A percentile compares a stretch with the other conserved stretches of the same genome.
Conservation (phyloP, 2,797 vertebrate genomes). For the Epinephelus awoara region DNA sequence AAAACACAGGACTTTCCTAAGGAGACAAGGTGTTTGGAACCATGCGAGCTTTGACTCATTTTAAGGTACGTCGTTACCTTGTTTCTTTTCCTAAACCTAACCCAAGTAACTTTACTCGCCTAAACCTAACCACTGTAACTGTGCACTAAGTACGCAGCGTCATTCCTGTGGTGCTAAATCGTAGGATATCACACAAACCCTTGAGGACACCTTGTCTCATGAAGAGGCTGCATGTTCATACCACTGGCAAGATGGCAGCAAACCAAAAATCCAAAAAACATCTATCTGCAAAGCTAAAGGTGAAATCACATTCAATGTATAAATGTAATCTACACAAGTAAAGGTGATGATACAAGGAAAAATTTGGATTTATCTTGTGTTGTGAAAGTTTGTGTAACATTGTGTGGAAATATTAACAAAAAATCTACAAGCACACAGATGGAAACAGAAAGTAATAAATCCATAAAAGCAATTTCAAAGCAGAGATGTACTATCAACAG, state of each 20-base stretch:
- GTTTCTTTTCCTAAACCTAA: no score
- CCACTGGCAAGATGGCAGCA: not conserved
- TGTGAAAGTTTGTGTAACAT: constrained; percentile 16
- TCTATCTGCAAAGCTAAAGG: not conserved
- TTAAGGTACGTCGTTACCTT: no score
- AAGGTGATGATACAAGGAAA: not conserved
- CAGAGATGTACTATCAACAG: constrained; percentile 51
- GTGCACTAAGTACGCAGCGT: no score
- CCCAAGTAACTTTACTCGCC: no score
- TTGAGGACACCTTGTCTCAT: no score
- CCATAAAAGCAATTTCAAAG: constrained; percentile 60
- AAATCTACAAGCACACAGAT: constrained; percentile 41
- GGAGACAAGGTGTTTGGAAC: no score
- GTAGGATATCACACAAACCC: no score
- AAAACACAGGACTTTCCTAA: no score
- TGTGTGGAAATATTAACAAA: constrained; percentile 44
- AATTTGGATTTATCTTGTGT: constrained; percentile 19
- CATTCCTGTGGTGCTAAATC: no score
- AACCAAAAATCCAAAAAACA: constrained; percentile 11
- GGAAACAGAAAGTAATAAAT: constrained; percentile 66
- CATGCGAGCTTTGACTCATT: no score
- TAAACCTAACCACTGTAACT: no score
- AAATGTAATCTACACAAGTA: constrained; percentile 4
- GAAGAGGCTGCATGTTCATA: constrained; percentile 2
- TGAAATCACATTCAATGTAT: constrained; percentile 3